phyloP scores from a whole-genome alignment of 2,113 vertebrate genomes.

The Setophaga coronata region DNA sequence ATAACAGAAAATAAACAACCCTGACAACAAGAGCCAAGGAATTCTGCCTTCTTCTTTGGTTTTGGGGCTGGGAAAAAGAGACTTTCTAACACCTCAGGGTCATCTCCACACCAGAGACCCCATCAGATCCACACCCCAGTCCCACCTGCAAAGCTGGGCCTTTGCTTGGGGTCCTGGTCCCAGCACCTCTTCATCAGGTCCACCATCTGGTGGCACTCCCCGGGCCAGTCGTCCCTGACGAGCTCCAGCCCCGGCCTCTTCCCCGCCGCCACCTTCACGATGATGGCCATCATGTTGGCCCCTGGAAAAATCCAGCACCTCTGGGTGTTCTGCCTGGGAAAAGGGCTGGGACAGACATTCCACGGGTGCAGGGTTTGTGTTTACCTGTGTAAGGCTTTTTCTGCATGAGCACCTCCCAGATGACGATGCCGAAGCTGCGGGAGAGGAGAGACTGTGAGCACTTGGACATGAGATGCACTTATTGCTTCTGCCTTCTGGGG shows the following conservation, averaged over 20 bases:
- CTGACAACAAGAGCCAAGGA: too few species aligned
- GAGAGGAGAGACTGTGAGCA: not conserved
- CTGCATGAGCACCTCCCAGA: constrained; percentile 89
- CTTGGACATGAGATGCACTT: not conserved
- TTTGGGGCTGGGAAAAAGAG: too few species aligned
- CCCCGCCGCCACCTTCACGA: constrained; percentile 79
- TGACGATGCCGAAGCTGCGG: constrained; percentile 84
- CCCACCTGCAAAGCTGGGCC: constrained; percentile 75
- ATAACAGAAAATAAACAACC: too few species aligned
- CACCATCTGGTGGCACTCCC: constrained; percentile 79
- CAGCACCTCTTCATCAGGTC: constrained; percentile 84
- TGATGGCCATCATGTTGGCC: constrained; percentile 78
- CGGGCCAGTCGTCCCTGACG: constrained; percentile 73
- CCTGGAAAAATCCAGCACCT: constrained; percentile 43
- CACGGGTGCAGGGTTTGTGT: not conserved
- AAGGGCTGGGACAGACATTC: not conserved
- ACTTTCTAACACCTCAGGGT: too few species aligned
- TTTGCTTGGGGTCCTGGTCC: constrained; percentile 78
- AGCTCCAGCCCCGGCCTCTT: constrained; percentile 76
- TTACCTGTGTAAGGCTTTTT: constrained; percentile 85
- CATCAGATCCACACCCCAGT: rapidly evolving
- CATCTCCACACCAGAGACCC: too few species aligned
- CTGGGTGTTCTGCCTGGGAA: not conserved
- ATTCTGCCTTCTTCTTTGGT: too few species aligned
- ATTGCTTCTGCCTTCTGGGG: not conserved